Base-by-base conservation (phyloP, 2,888 invertebrate species). In the Lasioglossum morio region DNA sequence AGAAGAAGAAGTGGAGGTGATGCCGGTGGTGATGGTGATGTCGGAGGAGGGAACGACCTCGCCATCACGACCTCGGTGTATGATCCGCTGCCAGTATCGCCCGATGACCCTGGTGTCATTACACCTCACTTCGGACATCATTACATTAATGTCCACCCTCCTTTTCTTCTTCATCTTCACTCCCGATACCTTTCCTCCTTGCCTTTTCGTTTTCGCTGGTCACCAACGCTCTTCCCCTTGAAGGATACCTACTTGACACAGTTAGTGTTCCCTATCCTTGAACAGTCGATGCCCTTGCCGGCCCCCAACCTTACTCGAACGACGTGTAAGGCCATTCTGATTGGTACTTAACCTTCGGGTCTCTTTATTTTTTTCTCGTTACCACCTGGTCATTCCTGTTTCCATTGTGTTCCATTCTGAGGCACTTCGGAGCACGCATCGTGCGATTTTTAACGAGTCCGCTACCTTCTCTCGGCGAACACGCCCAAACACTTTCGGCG, bases 101-200 rank as follows among this genome's bases (percentile, higher is more conserved):
- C 87, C 92, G 92, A 91, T 93, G 92, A 93, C 93, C 93, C 93
- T 91, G 89, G 89, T 92, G 92, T 93, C 93, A 93, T 93, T 93
- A 93, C 90, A 90, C 87, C 89, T 89, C 92, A 89, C 92, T 87
- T 88, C 83, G 91, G 84, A 90, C 92, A 90, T 93, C 93, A 93
- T 92, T 93, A 93, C 92, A 89, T 90, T 93, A 93, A 92, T 92
- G 91, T 91, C 91, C 90, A 89, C 89, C 88, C 34, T 84, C 85
- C 88, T 90, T 85, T 80, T 82, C 79, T 81, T 74, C 87, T 73
- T 79, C 73, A 34, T 69, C 66, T 69, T 37, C 81, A 30, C 72
- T 23, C 79, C 57, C 57, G 14, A 63, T 63, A 63, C 30, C 63
- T 16, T 16, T 16, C 16, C 60, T n/a, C 27, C 60, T 60, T 60